Percentiles rank a stretch among this genome's conserved stretches.
Evolutionary conservation across 2,797 vertebrate genomes (phyloP).

Genomic region (Rhodeus uyekii): DNA sequence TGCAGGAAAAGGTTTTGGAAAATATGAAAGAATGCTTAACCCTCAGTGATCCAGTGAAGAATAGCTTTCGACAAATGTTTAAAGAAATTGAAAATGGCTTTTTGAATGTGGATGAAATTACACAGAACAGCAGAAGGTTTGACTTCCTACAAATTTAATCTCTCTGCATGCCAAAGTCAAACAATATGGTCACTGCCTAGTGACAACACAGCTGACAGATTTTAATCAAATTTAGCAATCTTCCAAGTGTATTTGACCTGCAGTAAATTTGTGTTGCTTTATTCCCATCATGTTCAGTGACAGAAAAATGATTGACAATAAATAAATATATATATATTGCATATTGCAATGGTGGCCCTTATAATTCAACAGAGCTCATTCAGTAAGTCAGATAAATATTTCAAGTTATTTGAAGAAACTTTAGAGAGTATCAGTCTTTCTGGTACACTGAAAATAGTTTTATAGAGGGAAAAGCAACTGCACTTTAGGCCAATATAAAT

Average conservation of each 20-base stretch:
- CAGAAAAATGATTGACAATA: neutral
- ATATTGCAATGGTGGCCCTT: neutral
- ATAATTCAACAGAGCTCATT: neutral
- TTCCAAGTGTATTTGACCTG: neutral
- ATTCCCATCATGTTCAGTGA: neutral
- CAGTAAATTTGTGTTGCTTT: neutral
- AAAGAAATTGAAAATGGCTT: neutral
- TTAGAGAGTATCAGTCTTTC: neutral
- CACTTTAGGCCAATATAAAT: neutral
- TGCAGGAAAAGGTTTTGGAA: neutral
- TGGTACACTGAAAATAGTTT: neutral
- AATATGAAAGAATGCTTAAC: neutral
- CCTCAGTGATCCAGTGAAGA: neutral
- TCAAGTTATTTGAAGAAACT: neutral
- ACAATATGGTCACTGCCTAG: conserved; percentile 8
- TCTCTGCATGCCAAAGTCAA: neutral
- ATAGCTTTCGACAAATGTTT: neutral
- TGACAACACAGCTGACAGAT: neutral
- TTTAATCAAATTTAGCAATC: neutral
- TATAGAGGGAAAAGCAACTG: conserved; percentile 1
- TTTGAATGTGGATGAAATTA: neutral
- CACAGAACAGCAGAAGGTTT: neutral
- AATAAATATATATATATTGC: neutral
- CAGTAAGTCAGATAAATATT: neutral
- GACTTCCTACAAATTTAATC: conserved; percentile 1